Conservation (phyloP, 2,797 vertebrate species). For the Aythya fuligula region DNA sequence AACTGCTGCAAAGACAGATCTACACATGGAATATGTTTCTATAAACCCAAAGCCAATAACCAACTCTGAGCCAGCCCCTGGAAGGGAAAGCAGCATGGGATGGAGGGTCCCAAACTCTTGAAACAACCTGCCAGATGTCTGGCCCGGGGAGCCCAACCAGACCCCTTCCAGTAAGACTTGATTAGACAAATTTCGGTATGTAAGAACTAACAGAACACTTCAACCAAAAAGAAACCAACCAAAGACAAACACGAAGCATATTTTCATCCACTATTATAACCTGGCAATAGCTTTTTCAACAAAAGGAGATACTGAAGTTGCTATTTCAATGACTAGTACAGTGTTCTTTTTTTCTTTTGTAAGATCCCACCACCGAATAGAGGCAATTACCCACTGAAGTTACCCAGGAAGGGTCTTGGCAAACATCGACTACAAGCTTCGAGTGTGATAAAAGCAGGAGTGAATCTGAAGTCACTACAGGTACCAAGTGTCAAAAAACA, state of each 20-base stretch:
- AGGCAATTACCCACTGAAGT: background rate
- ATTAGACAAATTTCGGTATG: background rate
- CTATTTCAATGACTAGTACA: background rate
- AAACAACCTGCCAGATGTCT: background rate
- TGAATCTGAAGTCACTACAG: background rate
- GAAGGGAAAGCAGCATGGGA: background rate
- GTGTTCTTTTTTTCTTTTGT: background rate
- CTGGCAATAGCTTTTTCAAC: background rate
- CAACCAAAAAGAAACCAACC: background rate
- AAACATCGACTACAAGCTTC: background rate
- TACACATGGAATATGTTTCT: background rate
- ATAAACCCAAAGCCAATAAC: background rate
- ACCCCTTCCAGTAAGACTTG: background rate
- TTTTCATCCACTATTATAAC: background rate
- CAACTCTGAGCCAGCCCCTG: background rate
- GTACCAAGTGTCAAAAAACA: background rate
- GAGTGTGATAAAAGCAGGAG: background rate
- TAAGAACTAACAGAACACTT: background rate
- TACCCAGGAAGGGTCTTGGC: background rate
- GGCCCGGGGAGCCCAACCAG: background rate
- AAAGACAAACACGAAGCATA: background rate
- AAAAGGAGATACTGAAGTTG: background rate
- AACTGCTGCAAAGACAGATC: background rate
- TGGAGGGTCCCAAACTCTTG: background rate
- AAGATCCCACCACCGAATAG: background rate